A percentile compares a stretch with the other conserved stretches of the same genome.
Conservation (phyloP, 2,888 invertebrate species). For the Andrena praecox region DNA sequence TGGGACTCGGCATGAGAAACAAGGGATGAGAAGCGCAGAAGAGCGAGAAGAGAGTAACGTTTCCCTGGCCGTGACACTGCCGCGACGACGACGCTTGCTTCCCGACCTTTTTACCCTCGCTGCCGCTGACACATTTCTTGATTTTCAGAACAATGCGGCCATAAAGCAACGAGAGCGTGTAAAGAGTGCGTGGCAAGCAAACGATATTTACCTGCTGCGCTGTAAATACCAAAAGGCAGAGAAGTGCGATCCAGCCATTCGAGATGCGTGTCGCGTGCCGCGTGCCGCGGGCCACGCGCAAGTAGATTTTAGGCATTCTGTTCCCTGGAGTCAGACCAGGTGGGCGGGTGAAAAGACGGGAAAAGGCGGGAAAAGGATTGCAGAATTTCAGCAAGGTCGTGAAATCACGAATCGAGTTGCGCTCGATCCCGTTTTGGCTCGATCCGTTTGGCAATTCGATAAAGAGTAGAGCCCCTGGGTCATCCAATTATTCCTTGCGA, state of each 20-base stretch:
- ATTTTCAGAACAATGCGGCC: conserved; percentile 83
- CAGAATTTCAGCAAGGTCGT: conserved; percentile 1
- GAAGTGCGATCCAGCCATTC: conserved; percentile 64
- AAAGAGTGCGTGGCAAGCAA: conserved; percentile 69
- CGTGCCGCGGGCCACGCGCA: conserved; percentile 76
- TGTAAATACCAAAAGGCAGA: conserved; percentile 56
- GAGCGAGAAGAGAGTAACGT: conserved; percentile 73
- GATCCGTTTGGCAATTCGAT: no score
- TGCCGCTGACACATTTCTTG: conserved; percentile 84
- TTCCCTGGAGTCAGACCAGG: background rate
- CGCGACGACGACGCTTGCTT: conserved; percentile 74
- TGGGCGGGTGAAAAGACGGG: background rate
- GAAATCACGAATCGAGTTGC: background rate
- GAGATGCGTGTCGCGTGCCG: conserved; percentile 75
- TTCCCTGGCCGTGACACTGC: conserved; percentile 80
- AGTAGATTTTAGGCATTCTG: background rate
- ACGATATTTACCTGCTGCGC: conserved; percentile 62
- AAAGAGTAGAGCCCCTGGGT: background rate
- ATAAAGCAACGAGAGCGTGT: conserved; percentile 77
- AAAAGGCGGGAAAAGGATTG: conserved; percentile 7
- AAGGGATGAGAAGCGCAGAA: conserved; percentile 52
- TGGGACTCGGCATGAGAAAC: conserved; percentile 39
- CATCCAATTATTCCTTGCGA: background rate
- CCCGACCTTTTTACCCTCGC: conserved; percentile 81
- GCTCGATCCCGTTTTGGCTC: background rate